These are phyloP conservation scores for Mastomys natalensis DNA, from an alignment of 2,113 vertebrate species.

Conservation along the genomic window DNA sequence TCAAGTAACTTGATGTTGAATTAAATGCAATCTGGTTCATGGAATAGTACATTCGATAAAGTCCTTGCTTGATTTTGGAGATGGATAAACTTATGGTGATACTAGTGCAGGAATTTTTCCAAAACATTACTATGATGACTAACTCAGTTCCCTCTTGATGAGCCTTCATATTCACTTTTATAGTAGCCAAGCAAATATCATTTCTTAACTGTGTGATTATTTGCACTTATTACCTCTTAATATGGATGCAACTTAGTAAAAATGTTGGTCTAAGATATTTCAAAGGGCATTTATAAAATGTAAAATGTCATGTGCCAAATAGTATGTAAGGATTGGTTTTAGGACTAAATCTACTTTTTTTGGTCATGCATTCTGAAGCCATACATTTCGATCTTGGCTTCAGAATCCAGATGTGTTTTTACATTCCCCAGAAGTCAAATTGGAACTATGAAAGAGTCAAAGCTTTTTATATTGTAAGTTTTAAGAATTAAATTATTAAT, in stretches of 20 bases:
- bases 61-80: conserved; percentile 67
- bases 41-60: conserved; percentile 20
- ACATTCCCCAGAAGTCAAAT: conserved; percentile 61
- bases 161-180: conserved; percentile 72
- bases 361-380: conserved; percentile 54
- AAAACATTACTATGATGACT: conserved; percentile 69
- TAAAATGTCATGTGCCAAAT: conserved; percentile 77
- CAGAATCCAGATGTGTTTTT: conserved; percentile 66
- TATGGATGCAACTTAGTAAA: conserved; percentile 80
- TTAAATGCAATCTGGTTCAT: conserved; percentile 56
- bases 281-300: conserved; percentile 68
- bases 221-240: conserved; percentile 83
- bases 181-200: conserved; percentile 70
- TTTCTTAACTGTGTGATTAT: conserved; percentile 77
- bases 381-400: conserved; percentile 69
- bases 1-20: conserved; percentile 59
- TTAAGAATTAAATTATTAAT: conserved; percentile 73
- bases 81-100: conserved; percentile 56
- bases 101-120: conserved; percentile 63
- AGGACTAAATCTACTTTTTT: conserved; percentile 24
- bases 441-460: conserved; percentile 68
- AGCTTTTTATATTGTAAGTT: conserved; percentile 43
- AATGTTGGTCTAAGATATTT: conserved; percentile 68
- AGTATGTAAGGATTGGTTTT: conserved; percentile 63
- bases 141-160: conserved; percentile 70